phyloP scores from a whole-genome alignment of 2,888 invertebrate species.

The Nomada ruficornis region DNA sequence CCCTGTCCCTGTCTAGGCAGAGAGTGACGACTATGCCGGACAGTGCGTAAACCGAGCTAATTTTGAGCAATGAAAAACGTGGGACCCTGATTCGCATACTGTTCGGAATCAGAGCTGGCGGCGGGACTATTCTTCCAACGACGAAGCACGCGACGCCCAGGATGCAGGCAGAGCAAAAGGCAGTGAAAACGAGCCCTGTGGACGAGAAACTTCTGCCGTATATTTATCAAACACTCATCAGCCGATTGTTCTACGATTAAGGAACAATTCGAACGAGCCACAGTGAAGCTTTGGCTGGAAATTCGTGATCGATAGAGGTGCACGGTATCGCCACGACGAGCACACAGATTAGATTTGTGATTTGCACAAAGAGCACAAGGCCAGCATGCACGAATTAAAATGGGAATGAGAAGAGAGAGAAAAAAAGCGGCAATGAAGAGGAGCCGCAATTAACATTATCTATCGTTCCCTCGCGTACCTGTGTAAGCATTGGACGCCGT shows the following conservation, averaged over 20 bases:
- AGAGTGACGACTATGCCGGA: constrained; percentile 85
- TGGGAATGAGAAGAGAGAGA: too few relatives aligned
- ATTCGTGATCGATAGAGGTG: too few relatives aligned
- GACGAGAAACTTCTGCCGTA: too few relatives aligned
- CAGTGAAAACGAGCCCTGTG: constrained; percentile 78
- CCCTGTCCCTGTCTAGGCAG: constrained; percentile 85
- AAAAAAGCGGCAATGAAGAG: background rate
- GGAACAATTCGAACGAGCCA: too few relatives aligned
- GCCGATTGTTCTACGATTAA: too few relatives aligned
- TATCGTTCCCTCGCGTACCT: constrained; percentile 63
- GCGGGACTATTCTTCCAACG: constrained; percentile 75
- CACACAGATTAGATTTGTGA: too few relatives aligned
- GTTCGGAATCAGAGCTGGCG: constrained; percentile 77
- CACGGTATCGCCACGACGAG: too few relatives aligned
- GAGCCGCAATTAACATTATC: background rate
- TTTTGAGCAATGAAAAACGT: constrained; percentile 82
- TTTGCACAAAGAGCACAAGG: too few relatives aligned
- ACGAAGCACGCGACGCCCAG: constrained; percentile 74
- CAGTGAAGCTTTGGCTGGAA: too few relatives aligned
- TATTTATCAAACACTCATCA: too few relatives aligned
- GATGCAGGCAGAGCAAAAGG: constrained; percentile 74
- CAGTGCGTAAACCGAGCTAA: constrained; percentile 84
- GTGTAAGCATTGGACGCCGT: constrained; percentile 82
- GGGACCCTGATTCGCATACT: constrained; percentile 82
- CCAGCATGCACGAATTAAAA: background rate